phyloP scores from a whole-genome alignment of 2,797 vertebrate species.

The Coreius guichenoti region DNA sequence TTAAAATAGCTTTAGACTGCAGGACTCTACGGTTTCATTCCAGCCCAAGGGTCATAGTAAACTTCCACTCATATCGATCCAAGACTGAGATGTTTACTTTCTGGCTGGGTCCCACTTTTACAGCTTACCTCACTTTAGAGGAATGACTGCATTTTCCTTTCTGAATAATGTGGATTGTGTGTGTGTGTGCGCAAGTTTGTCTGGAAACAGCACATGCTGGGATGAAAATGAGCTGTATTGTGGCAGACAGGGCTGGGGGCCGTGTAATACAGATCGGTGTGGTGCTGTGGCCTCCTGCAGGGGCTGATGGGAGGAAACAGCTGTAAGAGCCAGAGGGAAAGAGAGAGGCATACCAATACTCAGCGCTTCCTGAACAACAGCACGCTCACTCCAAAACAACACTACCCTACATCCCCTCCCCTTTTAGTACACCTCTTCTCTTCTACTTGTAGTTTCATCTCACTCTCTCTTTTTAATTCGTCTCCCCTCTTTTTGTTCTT shows the following conservation, averaged over 20 bases:
- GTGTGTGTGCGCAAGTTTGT: conserved; percentile 28
- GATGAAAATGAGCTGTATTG: conserved; percentile 54
- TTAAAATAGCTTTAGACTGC: conserved; percentile 13
- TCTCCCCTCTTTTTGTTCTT: neutral
- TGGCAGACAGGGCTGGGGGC: conserved; percentile 44
- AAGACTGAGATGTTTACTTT: conserved; percentile 43
- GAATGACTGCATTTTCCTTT: conserved; percentile 57
- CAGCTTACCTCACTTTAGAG: conserved; percentile 52
- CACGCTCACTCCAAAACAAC: conserved; percentile 56
- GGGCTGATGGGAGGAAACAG: conserved; percentile 63
- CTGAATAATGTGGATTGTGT: conserved; percentile 52
- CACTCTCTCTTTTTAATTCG: neutral
- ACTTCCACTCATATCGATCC: conserved; percentile 13
- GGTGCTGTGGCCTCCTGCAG: conserved; percentile 56
- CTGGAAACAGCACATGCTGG: conserved; percentile 39
- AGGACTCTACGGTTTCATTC: neutral
- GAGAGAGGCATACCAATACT: conserved; percentile 50
- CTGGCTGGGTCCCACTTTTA: conserved; percentile 46
- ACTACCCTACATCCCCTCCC: conserved; percentile 12
- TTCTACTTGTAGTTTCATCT: neutral
- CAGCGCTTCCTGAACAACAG: conserved; percentile 58
- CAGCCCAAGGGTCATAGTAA: conserved; percentile 18
- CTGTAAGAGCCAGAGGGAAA: conserved; percentile 54
- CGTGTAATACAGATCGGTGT: conserved; percentile 39
- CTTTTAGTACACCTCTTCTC: neutral